Evolutionary conservation across 1,140 invertebrate genomes (phyloP).

Genomic region (Lepidurus arcticus): DNA sequence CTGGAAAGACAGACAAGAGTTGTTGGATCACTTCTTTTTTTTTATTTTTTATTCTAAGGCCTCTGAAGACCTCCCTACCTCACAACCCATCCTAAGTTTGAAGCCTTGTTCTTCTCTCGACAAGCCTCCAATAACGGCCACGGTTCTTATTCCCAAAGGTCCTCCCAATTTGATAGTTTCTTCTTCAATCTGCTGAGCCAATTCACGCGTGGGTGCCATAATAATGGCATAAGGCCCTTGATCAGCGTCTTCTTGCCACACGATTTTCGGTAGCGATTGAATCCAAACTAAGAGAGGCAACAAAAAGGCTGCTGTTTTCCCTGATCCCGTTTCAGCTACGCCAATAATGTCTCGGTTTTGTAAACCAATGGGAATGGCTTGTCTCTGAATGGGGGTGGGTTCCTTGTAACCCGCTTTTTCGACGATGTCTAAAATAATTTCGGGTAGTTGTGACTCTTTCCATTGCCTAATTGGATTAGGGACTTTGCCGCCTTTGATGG

Average conservation of each 20-base stretch:
- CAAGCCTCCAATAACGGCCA: conserved; percentile 96
- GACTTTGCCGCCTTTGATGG: conserved; percentile 95
- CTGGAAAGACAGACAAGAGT: conserved; percentile 45
- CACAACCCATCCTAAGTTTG: conserved; percentile 89
- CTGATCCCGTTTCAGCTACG: conserved; percentile 96
- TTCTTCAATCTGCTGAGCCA: conserved; percentile 99
- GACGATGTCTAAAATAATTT: conserved; percentile 91
- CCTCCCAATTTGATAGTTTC: conserved; percentile 97
- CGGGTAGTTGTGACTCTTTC: conserved; percentile 88
- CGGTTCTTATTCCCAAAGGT: conserved; percentile 88
- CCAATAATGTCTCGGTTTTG: conserved; percentile 99
- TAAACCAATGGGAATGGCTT: conserved; percentile 95
- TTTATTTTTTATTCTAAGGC: background rate
- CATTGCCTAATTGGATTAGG: conserved; percentile 93
- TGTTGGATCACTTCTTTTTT: conserved; percentile 24
- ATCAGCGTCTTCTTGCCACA: conserved; percentile 81
- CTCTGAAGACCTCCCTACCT: conserved; percentile 51
- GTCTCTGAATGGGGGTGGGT: conserved; percentile 97
- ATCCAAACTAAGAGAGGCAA: conserved; percentile 98
- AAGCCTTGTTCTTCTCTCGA: conserved; percentile 98
- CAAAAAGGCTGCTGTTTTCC: conserved; percentile 97
- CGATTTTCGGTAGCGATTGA: conserved; percentile 92
- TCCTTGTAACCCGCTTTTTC: conserved; percentile 95
- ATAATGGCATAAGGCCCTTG: conserved; percentile 99
- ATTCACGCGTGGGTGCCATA: conserved; percentile 94